Percentiles rank a stretch among this genome's conserved stretches.
Conservation (phyloP, 2,113 vertebrate species). For the Cryptomyrus ogoouensis region DNA sequence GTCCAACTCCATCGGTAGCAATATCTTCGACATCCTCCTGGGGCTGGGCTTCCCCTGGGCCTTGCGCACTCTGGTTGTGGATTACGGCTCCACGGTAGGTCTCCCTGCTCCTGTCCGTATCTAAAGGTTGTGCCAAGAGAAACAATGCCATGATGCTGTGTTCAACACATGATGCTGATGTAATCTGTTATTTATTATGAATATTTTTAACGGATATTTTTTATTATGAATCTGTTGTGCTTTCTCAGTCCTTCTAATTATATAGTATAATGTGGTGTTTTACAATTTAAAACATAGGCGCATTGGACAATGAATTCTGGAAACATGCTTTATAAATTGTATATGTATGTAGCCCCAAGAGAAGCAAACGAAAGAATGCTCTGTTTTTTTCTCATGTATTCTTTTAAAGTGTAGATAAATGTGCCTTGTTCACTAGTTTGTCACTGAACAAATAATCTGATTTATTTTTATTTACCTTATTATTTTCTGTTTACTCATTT, state of each 20-base stretch:
- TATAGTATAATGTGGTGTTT: not conserved
- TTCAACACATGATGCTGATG: not conserved
- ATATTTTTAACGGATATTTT: not conserved
- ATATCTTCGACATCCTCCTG: constrained; percentile 71
- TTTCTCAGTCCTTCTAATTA: not conserved
- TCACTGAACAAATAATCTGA: not conserved
- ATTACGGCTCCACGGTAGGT: constrained; percentile 58
- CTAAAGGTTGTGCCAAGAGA: not conserved
- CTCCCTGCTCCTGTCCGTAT: not conserved
- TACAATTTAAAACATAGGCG: not conserved
- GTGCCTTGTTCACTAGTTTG: not conserved
- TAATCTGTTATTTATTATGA: not conserved
- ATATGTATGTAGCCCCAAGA: not conserved
- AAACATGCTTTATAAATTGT: not conserved
- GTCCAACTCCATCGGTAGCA: constrained; percentile 72
- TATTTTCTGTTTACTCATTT: not conserved
- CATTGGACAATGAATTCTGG: not conserved
- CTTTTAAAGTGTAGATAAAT: not conserved
- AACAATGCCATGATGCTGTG: not conserved
- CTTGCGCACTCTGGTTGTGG: constrained; percentile 64
- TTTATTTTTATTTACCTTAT: not conserved
- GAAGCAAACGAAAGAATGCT: not conserved
- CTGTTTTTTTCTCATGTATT: not conserved
- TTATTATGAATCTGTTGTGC: not conserved
- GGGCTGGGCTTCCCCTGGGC: constrained; percentile 70